phyloP scores from a whole-genome alignment of 1,140 invertebrate species.

The Dendroctonus valens region DNA sequence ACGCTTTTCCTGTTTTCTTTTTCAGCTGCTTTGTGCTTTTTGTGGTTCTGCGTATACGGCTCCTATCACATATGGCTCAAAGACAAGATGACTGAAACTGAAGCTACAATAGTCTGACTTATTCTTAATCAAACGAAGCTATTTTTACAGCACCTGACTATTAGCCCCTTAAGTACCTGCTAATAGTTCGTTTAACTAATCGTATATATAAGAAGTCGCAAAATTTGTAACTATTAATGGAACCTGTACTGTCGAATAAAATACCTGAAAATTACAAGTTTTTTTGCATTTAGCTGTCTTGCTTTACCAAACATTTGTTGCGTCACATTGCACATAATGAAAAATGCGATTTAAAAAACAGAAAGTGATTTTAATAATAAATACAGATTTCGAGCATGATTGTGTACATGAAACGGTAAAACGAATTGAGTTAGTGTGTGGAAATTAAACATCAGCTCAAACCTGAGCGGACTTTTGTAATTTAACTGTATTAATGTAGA shows the following conservation, averaged over 20 bases:
- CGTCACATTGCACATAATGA: background rate
- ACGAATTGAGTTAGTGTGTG: no score
- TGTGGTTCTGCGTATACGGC: slow-evolving; percentile 41
- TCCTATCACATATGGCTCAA: slow-evolving; percentile 39
- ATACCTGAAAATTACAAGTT: no score
- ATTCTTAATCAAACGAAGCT: background rate
- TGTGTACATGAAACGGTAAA: no score
- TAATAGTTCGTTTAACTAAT: background rate
- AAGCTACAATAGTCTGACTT: slow-evolving; percentile 13
- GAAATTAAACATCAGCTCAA: no score
- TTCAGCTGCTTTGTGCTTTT: slow-evolving; percentile 38
- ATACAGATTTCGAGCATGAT: no score
- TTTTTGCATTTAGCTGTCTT: no score
- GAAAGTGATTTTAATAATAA: background rate
- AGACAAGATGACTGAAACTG: slow-evolving; percentile 16
- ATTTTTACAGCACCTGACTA: background rate
- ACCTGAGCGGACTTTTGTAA: no score
- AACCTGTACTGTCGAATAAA: no score
- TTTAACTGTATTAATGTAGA: no score
- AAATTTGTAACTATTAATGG: no score
- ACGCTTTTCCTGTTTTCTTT: slow-evolving; percentile 7
- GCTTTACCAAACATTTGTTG: background rate
- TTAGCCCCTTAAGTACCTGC: background rate
- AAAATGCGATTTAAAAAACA: background rate
- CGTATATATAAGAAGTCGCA: background rate